Percentiles rank a stretch among this genome's conserved stretches.
Conservation (phyloP, 2,888 invertebrate species). For the Troides aeacus region DNA sequence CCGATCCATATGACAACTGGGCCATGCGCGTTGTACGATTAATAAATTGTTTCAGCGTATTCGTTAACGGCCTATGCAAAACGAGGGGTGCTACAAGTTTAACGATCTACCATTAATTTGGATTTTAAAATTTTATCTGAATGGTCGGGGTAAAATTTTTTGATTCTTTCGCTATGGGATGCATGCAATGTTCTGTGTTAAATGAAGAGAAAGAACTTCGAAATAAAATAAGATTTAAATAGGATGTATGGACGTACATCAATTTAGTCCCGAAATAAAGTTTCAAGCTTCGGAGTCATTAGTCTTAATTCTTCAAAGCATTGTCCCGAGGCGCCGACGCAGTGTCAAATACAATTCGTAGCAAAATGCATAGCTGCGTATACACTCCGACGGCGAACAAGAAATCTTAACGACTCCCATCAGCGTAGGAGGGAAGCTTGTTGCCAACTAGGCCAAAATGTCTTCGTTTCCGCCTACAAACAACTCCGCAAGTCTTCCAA, state of each 20-base stretch:
- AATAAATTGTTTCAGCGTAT: background rate
- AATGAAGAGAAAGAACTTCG: background rate
- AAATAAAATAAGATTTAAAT: too few species aligned
- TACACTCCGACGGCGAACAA: slow-evolving; percentile 36
- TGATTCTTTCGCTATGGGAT: too few species aligned
- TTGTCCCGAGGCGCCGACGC: slow-evolving; percentile 5
- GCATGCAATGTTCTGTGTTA: background rate
- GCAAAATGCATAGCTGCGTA: slow-evolving; percentile 6
- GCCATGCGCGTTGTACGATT: slow-evolving; percentile 33
- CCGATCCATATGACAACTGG: slow-evolving; percentile 36
- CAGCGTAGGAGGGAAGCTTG: slow-evolving; percentile 51
- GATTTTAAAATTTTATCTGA: too few species aligned
- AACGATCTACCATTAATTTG: too few species aligned
- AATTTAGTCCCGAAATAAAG: background rate
- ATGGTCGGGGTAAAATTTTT: too few species aligned
- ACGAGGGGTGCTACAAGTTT: too few species aligned
- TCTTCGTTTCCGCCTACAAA: slow-evolving; percentile 53
- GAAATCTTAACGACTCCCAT: slow-evolving; percentile 61
- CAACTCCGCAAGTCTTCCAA: slow-evolving; percentile 34
- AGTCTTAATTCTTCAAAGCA: slow-evolving; percentile 20
- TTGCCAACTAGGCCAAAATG: slow-evolving; percentile 75
- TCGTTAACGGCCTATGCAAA: slow-evolving; percentile 1
- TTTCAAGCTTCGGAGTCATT: slow-evolving; percentile 1
- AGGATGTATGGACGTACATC: too few species aligned
- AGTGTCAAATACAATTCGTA: slow-evolving; percentile 16